Evolutionary conservation across 2,113 vertebrate species (phyloP).

Genomic region (Macroglossus sobrinus): DNA sequence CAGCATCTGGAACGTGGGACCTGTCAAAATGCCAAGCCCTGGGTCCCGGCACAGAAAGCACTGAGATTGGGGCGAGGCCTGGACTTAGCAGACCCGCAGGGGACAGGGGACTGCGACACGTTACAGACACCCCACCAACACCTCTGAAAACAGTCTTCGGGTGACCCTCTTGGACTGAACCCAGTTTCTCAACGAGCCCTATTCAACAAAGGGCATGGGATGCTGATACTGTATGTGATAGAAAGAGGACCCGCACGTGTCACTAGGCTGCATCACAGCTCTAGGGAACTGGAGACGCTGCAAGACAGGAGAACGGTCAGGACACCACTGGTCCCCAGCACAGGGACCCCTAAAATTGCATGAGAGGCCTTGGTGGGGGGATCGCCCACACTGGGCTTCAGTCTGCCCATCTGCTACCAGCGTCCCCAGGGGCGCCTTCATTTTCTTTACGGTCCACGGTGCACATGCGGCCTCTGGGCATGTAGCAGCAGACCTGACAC

Average conservation of each 20-base stretch:
- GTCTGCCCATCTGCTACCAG: no score
- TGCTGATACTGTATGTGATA: rapidly evolving
- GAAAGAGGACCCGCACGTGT: background rate
- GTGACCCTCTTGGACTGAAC: background rate
- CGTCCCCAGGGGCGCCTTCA: no score
- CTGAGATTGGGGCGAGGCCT: rapidly evolving
- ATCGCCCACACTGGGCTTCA: background rate
- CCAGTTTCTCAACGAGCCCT: background rate
- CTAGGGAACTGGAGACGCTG: background rate
- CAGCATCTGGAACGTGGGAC: background rate
- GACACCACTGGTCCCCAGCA: rapidly evolving
- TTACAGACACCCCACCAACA: background rate
- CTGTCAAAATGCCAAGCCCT: background rate
- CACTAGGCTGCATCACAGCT: rapidly evolving
- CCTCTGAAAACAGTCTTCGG: background rate
- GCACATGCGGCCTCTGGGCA: rapidly evolving
- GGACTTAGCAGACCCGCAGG: background rate
- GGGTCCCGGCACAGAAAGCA: background rate
- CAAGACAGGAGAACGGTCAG: rapidly evolving
- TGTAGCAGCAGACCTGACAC: background rate
- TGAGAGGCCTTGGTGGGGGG: rapidly evolving
- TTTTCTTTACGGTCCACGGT: background rate
- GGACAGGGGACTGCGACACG: rapidly evolving
- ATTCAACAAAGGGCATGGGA: rapidly evolving
- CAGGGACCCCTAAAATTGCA: background rate